A percentile compares a stretch with the other conserved stretches of the same genome.
These are phyloP conservation scores for Sebastiscus tertius DNA, from an alignment of 2,797 vertebrate genomes.

Conservation along the genomic window DNA sequence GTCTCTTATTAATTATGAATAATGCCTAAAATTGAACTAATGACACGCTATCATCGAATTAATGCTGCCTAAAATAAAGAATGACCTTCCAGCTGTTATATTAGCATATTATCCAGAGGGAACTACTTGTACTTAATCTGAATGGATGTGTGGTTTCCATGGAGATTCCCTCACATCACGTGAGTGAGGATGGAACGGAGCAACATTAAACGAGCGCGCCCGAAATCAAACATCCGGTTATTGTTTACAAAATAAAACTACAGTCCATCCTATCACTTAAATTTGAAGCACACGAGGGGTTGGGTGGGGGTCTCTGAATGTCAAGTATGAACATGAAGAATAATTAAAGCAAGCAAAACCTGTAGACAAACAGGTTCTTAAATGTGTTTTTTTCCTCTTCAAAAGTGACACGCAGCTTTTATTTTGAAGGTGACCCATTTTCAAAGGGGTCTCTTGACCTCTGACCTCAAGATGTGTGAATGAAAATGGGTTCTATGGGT, in stretches of 20 bases:
- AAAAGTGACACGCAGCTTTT: neutral
- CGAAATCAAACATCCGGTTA: constrained; percentile 2
- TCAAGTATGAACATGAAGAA: neutral
- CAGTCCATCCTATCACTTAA: neutral
- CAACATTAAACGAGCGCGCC: constrained; percentile 16
- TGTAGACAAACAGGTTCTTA: neutral
- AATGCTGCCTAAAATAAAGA: neutral
- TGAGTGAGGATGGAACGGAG: neutral
- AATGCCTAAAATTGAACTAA: too few relatives aligned
- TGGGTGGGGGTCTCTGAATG: neutral
- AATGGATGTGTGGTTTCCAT: neutral
- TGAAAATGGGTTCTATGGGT: too few relatives aligned
- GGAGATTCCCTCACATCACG: neutral
- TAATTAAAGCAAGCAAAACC: neutral
- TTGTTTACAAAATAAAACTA: constrained; percentile 22
- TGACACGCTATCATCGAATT: neutral
- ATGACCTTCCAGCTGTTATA: neutral
- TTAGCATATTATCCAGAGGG: neutral
- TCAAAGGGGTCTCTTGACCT: too few relatives aligned
- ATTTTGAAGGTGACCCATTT: constrained; percentile 5
- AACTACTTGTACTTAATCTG: neutral
- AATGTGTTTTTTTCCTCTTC: neutral
- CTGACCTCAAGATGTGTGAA: too few relatives aligned
- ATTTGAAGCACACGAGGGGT: neutral
- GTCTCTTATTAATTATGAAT: too few relatives aligned